Base-by-base conservation (phyloP, 1,140 invertebrate species). In the Himalopsyche phryganea region DNA sequence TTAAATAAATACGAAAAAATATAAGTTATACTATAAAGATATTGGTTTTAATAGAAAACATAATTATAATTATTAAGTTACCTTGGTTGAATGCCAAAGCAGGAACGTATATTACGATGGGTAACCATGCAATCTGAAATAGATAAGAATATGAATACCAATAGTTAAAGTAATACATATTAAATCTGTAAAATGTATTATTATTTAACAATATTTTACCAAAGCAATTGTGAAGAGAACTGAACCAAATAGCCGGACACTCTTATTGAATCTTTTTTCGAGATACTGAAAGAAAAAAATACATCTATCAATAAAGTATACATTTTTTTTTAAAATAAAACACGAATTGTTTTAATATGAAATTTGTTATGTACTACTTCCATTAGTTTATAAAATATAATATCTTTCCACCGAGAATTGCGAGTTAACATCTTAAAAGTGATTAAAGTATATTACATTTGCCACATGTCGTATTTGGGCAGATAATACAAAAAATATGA, bases 11-110 rank as follows among this genome's bases (percentile, higher is more conserved):
- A 42, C 15, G 9, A 42, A 42, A 7, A 42, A 9, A 42, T 14
- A 6, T 42, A 9, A 42, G 9, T 42, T 42, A 6, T 11, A 9
- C 11, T 48, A 48, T 23, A 48, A 20, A 48, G 11, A 28, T 53
- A 19, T 44, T 45, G 15, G n/a, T 19, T 38, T 0, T 50, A 17
- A 11, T 13, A 19, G 38, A 7, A 23, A 0, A 13, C 5, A 55
- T 42, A 53, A 33, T 42, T 13, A 1, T 13, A 17, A 6, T 19
- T 7, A 4, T 23, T 53, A 17, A 48, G 42, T 63, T 79, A 87
- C 86, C 85, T 85, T 87, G 85, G 77, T 86, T 87, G 68, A 88
- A 87, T 15, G 86, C 85, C 48, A 88, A 69, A n/a, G 85, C 85
- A 40, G 86, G 85, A 13, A 87, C 84, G 55, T 87, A 88, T 58